These are phyloP conservation scores for Amblyopsis hoosieri DNA, from an alignment of 2,797 vertebrate genomes.

Conservation along the genomic window DNA sequence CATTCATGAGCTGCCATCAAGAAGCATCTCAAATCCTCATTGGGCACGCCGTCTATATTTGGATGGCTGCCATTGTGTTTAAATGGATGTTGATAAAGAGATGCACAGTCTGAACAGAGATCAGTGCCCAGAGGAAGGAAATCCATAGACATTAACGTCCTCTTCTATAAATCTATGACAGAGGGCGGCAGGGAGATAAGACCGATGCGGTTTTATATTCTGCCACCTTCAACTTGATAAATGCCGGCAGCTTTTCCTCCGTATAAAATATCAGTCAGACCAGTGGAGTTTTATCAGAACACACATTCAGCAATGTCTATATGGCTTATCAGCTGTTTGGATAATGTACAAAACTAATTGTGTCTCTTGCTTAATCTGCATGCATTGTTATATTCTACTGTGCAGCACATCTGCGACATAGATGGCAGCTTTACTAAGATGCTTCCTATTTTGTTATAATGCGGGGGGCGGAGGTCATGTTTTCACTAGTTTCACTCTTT, in stretches of 20 bases:
- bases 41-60: constrained; percentile 26
- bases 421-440: background rate
- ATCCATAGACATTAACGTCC: constrained; percentile 58
- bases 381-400: constrained; percentile 38
- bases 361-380: constrained; percentile 17
- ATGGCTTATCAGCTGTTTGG: constrained; percentile 48
- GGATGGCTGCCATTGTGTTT: constrained; percentile 41
- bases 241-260: constrained; percentile 50
- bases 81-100: constrained; percentile 41
- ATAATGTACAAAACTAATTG: constrained; percentile 48
- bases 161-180: constrained; percentile 65
- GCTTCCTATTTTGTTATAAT: background rate
- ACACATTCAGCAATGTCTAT: constrained; percentile 54
- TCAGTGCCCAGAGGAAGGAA: constrained; percentile 46
- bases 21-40: constrained; percentile 44
- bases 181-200: constrained; percentile 62
- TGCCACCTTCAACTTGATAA: constrained; percentile 66
- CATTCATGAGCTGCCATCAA: constrained; percentile 31
- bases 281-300: constrained; percentile 61
- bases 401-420: constrained; percentile 6
- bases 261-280: constrained; percentile 56
- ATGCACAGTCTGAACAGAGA: constrained; percentile 44
- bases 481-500: background rate
- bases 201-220: constrained; percentile 66
- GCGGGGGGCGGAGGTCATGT: background rate